Evolutionary conservation across 2,797 vertebrate genomes (phyloP).

Genomic region (Spheniscus humboldti): DNA sequence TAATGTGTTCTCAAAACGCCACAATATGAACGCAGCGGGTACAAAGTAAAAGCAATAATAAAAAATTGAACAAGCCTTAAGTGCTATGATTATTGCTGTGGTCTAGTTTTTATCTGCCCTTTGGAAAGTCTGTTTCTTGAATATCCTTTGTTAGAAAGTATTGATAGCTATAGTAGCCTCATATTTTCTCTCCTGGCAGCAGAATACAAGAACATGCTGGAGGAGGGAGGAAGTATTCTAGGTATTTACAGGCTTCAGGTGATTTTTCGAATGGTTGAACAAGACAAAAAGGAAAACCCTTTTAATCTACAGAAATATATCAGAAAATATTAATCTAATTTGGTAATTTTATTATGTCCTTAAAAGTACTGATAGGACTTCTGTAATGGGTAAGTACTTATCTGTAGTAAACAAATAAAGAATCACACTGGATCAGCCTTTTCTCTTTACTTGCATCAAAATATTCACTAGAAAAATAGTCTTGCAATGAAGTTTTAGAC

Average conservation of each 20-base stretch:
- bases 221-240: neutral
- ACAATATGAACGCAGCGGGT: constrained; percentile 63
- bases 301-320: neutral
- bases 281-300: neutral
- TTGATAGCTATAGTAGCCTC: constrained; percentile 50
- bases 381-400: neutral
- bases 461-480: neutral
- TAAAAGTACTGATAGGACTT: neutral
- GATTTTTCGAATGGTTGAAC: neutral
- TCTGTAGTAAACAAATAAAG: neutral
- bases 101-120: constrained; percentile 58
- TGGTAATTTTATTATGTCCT: neutral
- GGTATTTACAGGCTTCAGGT: neutral
- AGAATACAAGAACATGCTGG: neutral
- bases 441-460: neutral
- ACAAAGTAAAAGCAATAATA: constrained; percentile 74
- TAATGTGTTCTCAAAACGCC: constrained; percentile 64
- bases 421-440: neutral
- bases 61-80: constrained; percentile 72
- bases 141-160: constrained; percentile 50
- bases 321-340: neutral
- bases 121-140: constrained; percentile 57
- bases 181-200: constrained; percentile 48
- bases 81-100: constrained; percentile 68
- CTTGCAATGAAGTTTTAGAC: neutral